Percentiles rank a stretch among this genome's conserved stretches.
Evolutionary conservation across 1,140 invertebrate species (phyloP).

Genomic region (Drosophila chauvacae): DNA sequence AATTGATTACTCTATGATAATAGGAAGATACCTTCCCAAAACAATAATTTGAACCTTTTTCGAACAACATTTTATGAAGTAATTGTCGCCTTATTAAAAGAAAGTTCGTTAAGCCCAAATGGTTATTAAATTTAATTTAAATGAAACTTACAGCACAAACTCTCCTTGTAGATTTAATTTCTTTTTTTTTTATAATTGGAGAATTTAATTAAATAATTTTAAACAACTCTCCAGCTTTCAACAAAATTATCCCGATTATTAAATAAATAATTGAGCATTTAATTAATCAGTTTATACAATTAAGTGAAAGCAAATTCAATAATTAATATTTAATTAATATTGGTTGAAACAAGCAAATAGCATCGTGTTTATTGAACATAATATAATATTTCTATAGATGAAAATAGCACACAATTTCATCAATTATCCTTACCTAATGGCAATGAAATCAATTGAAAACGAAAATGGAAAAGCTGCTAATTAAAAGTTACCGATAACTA

Average conservation of each 20-base stretch:
- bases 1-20: not conserved
- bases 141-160: not conserved
- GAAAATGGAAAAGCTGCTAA: slow-evolving; percentile 18
- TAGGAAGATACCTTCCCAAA: not conserved
- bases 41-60: not conserved
- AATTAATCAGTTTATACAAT: slow-evolving; percentile 6
- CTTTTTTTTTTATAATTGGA: not conserved
- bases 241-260: not conserved
- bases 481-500: slow-evolving; percentile 22
- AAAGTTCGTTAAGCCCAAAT: not conserved
- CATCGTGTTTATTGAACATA: no score
- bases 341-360: not conserved
- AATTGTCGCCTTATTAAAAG: not conserved
- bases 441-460: slow-evolving; percentile 5
- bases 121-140: not conserved
- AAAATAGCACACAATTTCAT: not conserved
- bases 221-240: not conserved
- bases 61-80: not conserved
- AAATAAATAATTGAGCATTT: not conserved
- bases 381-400: no score
- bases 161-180: not conserved
- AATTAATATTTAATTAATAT: slow-evolving; percentile 11
- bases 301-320: not conserved
- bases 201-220: not conserved
- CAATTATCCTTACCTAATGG: slow-evolving; percentile 14